phyloP scores from a whole-genome alignment of 2,113 vertebrate species.

The Lanius ludovicianus region DNA sequence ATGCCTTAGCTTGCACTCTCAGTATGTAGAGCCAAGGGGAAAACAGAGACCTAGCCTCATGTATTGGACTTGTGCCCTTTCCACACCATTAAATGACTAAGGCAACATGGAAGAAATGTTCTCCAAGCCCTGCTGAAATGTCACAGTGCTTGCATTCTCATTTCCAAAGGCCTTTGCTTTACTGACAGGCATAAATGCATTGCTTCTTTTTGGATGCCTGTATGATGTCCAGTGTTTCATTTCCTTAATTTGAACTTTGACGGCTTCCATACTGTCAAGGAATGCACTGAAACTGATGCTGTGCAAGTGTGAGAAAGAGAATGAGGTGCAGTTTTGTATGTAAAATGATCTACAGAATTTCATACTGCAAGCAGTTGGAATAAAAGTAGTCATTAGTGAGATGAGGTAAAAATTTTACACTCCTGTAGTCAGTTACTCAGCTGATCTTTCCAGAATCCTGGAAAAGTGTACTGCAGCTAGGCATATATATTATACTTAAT shows the following conservation, averaged over 20 bases:
- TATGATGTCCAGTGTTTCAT: not conserved
- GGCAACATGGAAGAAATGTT: not conserved
- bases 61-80: not conserved
- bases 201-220: not conserved
- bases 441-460: constrained; percentile 50
- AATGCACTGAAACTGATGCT: not conserved
- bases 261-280: not conserved
- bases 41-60: not conserved
- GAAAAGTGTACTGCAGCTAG: constrained; percentile 12
- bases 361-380: not conserved
- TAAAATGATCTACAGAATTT: not conserved
- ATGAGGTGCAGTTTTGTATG: not conserved
- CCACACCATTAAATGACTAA: not conserved
- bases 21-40: not conserved
- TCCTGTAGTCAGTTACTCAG: constrained; percentile 14
- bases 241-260: not conserved
- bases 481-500: constrained; percentile 44
- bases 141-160: not conserved
- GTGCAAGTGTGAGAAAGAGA: not conserved
- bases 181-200: not conserved
- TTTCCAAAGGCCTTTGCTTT: not conserved
- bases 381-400: not conserved
- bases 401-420: constrained; percentile 34
- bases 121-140: not conserved
- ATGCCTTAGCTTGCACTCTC: constrained; percentile 2